A percentile compares a stretch with the other conserved stretches of the same genome.
Conservation (phyloP, 1,140 invertebrate species). For the Steinernema feltiae region DNA sequence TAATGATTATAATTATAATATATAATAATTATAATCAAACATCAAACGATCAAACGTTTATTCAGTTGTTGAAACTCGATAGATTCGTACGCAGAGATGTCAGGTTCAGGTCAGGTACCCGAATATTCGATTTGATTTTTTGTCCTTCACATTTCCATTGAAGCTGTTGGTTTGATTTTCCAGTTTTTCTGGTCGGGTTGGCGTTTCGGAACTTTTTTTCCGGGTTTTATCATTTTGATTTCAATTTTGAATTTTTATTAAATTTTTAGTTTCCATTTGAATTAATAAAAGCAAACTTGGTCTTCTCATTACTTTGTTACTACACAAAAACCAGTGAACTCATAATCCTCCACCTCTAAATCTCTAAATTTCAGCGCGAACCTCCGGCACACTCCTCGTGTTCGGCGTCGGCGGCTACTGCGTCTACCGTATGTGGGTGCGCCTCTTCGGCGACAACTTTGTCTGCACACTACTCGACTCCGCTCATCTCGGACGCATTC, state of each 20-base stretch:
- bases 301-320: neutral
- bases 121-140: neutral
- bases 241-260: neutral
- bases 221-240: no score
- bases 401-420: conserved; percentile 7
- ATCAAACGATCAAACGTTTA: no score
- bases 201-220: no score
- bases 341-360: neutral
- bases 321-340: neutral
- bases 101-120: no score
- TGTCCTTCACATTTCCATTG: neutral
- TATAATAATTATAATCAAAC: no score
- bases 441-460: conserved; percentile 5
- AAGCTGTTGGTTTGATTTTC: no score
- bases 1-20: no score
- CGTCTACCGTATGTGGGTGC: conserved; percentile 1
- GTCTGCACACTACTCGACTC: neutral
- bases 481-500: neutral
- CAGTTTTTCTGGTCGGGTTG: no score
- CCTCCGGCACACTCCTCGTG: conserved; percentile 1
- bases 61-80: no score
- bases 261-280: neutral
- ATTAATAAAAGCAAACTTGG: no score
- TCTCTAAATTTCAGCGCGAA: neutral
- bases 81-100: no score